Evolutionary conservation across 2,797 vertebrate species (phyloP), one percentile per base, ranked within the genome.

Genomic region (Cryptoblepharus egeriae): DNA sequence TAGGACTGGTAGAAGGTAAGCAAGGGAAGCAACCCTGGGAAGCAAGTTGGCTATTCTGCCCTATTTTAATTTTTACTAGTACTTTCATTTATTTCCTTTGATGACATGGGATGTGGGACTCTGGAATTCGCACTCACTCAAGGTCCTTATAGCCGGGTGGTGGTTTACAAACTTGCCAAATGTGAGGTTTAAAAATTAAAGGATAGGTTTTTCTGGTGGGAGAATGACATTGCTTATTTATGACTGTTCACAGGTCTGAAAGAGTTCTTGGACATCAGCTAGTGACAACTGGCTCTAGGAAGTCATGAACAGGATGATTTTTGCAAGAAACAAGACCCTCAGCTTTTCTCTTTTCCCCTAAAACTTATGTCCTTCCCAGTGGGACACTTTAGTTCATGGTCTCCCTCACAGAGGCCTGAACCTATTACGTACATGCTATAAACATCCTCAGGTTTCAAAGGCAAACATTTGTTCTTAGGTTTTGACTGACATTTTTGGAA

Each of bases 391-490:
- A 87, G 67, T 91, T 92, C 91, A 90, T 82, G 42, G 58, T 88
- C 91, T 76, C 83, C 85, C 85, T 93, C 82, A 45, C 85, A 68
- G 76, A 90, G 92, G 93, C 94, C 94, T 96, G 94, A 94, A 95
- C 95, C 90, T 92, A 94, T 96, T 95, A 95, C 94, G 93, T 94
- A 96, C 94, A 96, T 94, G 94, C 95, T 96, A 96, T 95, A 97
- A 96, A 95, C 92, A 93, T 83, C 94, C 96, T 97, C 96, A 88
- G 93, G 92, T 97, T 97, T 96, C 96, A 96, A 94, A 94, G 95
- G 93, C 89, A n/a, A 91, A 91, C 92, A 92, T 94, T 94, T 82
- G 93, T 92, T 89, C 90, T 81, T 89, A 88, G 87, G 92, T 91
- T 90, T 88, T 84, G 79, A 92, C 73, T 88, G 83, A 88, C 90